Percentiles rank a stretch among this genome's conserved stretches.
These are phyloP conservation scores for Eutrigla gurnardus DNA, from an alignment of 2,797 vertebrate genomes.

Conservation along the genomic window DNA sequence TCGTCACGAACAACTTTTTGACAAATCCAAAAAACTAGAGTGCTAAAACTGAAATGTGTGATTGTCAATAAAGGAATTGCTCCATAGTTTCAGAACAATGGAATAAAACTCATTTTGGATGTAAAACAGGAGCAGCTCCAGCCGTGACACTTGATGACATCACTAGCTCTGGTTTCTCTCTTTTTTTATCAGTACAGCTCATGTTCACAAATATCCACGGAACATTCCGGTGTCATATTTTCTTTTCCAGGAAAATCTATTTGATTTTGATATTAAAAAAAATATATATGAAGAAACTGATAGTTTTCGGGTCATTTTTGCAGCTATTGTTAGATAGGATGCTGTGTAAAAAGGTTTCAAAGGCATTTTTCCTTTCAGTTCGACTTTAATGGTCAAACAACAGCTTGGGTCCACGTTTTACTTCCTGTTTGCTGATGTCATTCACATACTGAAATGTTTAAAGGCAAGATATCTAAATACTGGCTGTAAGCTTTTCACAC, in stretches of 20 bases:
- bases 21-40: background rate
- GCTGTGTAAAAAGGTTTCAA: too few species aligned
- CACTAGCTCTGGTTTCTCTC: background rate
- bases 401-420: background rate
- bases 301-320: too few species aligned
- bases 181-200: background rate
- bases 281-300: too few species aligned
- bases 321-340: too few species aligned
- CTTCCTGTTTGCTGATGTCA: background rate
- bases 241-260: too few species aligned
- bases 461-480: too few species aligned
- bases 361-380: too few species aligned
- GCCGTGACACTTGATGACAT: background rate
- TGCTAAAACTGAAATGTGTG: background rate
- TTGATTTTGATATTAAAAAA: too few species aligned
- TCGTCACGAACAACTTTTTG: background rate
- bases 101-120: background rate
- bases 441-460: background rate
- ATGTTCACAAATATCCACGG: too few species aligned
- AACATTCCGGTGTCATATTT: too few species aligned
- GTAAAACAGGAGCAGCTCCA: background rate
- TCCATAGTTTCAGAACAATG: background rate
- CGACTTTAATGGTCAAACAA: too few species aligned
- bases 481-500: too few species aligned
- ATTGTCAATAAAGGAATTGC: background rate